Conservation (phyloP, 2,888 invertebrate species). For the Bugulina stolonifera region DNA sequence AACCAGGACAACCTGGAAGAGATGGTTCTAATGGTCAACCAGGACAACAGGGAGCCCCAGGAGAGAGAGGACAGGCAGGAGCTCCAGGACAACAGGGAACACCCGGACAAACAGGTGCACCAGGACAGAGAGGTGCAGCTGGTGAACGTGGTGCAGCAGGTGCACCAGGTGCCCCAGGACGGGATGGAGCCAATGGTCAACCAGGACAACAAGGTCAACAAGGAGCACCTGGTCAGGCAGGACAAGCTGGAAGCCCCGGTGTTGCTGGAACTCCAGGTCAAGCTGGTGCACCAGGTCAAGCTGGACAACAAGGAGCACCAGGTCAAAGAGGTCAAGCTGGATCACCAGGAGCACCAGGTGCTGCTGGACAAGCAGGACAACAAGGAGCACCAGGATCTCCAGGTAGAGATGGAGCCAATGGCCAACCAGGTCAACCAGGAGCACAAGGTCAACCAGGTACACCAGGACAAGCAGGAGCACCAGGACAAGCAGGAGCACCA, state of each 20-base stretch:
- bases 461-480: neutral
- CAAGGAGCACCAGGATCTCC: neutral
- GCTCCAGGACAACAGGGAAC: neutral
- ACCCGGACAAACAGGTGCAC: conserved; percentile 21
- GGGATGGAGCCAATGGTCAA: conserved; percentile 27
- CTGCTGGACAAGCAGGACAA: neutral
- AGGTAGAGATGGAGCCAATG: neutral
- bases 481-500: conserved; percentile 6
- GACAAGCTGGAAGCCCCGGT: neutral
- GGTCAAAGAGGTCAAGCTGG: neutral
- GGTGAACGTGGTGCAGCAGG: conserved; percentile 11
- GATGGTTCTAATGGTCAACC: neutral
- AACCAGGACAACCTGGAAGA: conserved; percentile 18
- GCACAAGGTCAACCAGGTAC: neutral
- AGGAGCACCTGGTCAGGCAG: conserved; percentile 12
- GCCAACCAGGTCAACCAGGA: neutral
- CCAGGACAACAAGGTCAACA: neutral
- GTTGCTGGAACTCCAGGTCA: neutral
- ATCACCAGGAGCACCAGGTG: conserved; percentile 7
- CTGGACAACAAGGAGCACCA: conserved; percentile 11
- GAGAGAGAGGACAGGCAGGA: neutral
- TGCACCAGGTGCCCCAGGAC: conserved; percentile 2
- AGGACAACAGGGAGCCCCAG: neutral
- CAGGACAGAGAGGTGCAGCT: conserved; percentile 5
- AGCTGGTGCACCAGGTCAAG: neutral